These are phyloP conservation scores for Crotalus viridis DNA, from an alignment of 2,113 vertebrate genomes.

Conservation along the genomic window DNA sequence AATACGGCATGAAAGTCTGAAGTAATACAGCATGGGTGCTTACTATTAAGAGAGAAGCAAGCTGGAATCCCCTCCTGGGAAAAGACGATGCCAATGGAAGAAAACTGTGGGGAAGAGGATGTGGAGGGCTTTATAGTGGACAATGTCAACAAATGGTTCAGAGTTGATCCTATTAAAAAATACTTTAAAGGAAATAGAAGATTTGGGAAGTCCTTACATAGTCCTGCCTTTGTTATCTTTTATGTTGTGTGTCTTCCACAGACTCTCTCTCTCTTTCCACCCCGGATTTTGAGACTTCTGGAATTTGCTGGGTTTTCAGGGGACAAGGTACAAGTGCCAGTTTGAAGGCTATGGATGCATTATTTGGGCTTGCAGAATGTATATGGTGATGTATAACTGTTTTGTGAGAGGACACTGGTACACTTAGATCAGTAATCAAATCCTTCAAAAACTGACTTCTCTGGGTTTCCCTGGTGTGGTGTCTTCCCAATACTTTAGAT, in stretches of 20 bases:
- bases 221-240: background rate
- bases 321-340: constrained; percentile 79
- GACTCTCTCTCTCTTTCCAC: constrained; percentile 90
- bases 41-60: background rate
- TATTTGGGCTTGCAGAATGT: background rate
- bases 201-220: too few species aligned
- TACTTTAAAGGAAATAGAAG: too few species aligned
- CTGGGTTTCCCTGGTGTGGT: background rate
- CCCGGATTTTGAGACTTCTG: constrained; percentile 82
- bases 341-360: background rate
- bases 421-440: background rate
- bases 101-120: background rate
- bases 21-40: background rate
- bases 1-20: background rate
- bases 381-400: background rate
- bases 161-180: background rate
- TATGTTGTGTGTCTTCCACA: constrained; percentile 44
- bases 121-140: background rate
- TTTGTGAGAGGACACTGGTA: background rate
- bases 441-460: background rate
- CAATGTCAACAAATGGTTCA: background rate
- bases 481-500: background rate
- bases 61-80: background rate
- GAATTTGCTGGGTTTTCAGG: constrained; percentile 92
- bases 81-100: background rate